Evolutionary conservation across 2,888 invertebrate genomes (phyloP).

Genomic region (Scaptomyza polygonia): DNA sequence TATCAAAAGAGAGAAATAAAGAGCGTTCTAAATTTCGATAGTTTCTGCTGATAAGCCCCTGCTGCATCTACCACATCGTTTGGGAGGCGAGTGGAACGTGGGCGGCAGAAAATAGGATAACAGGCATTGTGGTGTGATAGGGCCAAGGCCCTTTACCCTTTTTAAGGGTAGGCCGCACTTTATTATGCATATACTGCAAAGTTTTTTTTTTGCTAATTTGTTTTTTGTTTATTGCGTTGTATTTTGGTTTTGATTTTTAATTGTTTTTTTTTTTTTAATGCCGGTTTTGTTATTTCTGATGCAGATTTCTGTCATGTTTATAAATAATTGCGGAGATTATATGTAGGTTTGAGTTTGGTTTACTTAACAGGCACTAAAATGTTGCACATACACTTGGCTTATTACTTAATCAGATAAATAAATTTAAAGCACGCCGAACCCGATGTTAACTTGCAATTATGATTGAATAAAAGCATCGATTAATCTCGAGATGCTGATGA

Average conservation of each 20-base stretch:
- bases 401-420: neutral
- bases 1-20: slow-evolving; percentile 17
- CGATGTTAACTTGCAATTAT: no score
- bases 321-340: slow-evolving; percentile 24
- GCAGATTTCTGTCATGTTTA: slow-evolving; percentile 18
- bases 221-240: slow-evolving; percentile 27
- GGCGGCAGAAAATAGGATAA: neutral
- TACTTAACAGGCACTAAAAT: neutral
- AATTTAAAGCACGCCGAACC: no score
- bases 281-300: slow-evolving; percentile 35
- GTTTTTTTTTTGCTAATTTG: slow-evolving; percentile 20
- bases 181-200: slow-evolving; percentile 10
- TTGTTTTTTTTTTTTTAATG: slow-evolving; percentile 27
- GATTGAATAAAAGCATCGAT: no score
- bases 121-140: slow-evolving; percentile 14
- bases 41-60: slow-evolving; percentile 54
- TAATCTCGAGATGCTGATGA: no score
- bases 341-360: neutral
- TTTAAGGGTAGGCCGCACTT: slow-evolving; percentile 29
- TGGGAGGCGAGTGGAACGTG: neutral
- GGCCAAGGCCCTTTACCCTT: slow-evolving; percentile 39
- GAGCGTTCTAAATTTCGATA: slow-evolving; percentile 51
- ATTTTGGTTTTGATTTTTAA: slow-evolving; percentile 17
- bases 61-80: slow-evolving; percentile 3
- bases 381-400: neutral